Base-by-base conservation (phyloP, 1,140 invertebrate genomes). In the Ceratoteleas bidentatus region DNA sequence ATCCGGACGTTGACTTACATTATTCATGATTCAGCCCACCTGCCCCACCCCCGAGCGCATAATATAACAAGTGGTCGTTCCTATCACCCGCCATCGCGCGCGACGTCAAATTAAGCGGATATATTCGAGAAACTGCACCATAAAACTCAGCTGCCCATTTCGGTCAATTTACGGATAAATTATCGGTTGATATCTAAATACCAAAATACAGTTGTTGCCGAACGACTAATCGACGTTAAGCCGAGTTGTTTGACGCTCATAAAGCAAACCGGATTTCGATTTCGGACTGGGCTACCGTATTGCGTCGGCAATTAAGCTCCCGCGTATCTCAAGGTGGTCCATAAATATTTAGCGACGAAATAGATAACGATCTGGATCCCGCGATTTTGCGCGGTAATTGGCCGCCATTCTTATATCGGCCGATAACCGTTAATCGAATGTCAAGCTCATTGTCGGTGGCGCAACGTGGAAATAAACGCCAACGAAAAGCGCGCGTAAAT, bases 381-480 rank as follows among this genome's bases (percentile, higher is more conserved):
- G 33, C 33, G 8, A 3, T 58, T 56, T 58, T 66, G 40, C 33
- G 45, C 75, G 16, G 14, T 84, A 79, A 75, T 73, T 69, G 73
- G 58, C 72, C 45, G 2, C 43, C 13, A 58, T 84, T 84, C 73
- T 80, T 81, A 73, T 80, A 69, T 76, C 65, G 47, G 38, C 13
- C 56, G 62, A 58, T 62, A 76, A 70, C 53, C 34, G 47, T 74
- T 82, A 82, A 82, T 82, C 70, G 81, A 83, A 83, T 83, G 74
- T 83, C 81, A 83, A 70, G 75, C 73, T 85, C 82, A 85, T 85
- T 85, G 75, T 65, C 66, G 75, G 45, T 75, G 54, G 52, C 45
- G 68, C 45, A 79, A 66, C 24, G 36, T 40, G 8, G 38, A 54
- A 40, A 72, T 61, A 73, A 66, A 65, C 8, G 32, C 33, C 36